Conservation (phyloP, 2,113 vertebrate genomes). For the Tachysurus fulvidraco region DNA sequence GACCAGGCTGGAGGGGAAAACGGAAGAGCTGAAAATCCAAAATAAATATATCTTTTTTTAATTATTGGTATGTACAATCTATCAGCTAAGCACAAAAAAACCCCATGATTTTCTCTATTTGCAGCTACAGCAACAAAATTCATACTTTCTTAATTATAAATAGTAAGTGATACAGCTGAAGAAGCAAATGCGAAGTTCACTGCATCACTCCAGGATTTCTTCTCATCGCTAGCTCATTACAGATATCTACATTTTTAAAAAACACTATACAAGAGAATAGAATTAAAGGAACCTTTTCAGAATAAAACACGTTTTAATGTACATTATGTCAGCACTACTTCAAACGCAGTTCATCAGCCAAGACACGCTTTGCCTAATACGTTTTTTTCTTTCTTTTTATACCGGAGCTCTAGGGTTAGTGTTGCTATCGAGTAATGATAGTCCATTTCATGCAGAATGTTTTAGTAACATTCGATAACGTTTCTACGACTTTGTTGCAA, state of each 20-base stretch:
- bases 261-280: conserved; percentile 79
- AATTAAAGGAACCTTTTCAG: conserved; percentile 60
- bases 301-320: not conserved
- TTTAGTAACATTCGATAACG: not conserved
- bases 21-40: conserved; percentile 54
- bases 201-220: conserved; percentile 59
- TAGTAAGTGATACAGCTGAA: conserved; percentile 60
- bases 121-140: conserved; percentile 71
- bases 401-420: not conserved
- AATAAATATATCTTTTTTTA: conserved; percentile 71
- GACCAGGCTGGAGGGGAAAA: conserved; percentile 53
- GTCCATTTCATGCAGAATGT: not conserved
- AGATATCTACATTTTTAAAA: conserved; percentile 74
- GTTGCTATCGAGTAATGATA: not conserved
- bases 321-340: not conserved
- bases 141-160: conserved; percentile 62
- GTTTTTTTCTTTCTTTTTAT: not conserved
- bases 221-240: conserved; percentile 70
- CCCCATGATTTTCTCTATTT: conserved; percentile 58
- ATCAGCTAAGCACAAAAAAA: conserved; percentile 64
- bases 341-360: not conserved
- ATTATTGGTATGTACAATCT: conserved; percentile 76
- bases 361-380: not conserved
- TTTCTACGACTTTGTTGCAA: not conserved
- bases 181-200: conserved; percentile 63